Base-by-base conservation (phyloP, 2,113 vertebrate species). In the Fulmarus glacialis region DNA sequence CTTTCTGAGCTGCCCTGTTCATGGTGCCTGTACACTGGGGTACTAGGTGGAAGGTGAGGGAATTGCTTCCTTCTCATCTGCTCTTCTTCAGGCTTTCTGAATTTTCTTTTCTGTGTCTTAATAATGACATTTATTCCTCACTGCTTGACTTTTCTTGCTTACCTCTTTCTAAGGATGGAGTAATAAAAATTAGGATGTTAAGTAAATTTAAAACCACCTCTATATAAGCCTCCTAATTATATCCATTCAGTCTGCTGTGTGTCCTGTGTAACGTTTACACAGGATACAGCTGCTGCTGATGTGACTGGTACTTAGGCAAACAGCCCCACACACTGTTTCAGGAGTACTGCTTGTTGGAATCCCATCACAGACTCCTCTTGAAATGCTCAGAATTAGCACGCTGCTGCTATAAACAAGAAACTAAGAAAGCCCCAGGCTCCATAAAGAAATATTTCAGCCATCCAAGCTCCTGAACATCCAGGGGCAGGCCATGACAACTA, bases 291-390 rank as follows among this genome's bases (percentile, higher is more conserved):
- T 90, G 63, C 5, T 43, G 47, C 3, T 36, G 45, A 15, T 79
- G 62, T 42, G 26, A 30, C 52, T 52, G 43, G 53, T 56, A 22
- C 66, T n/a, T 47, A 21, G 59, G 45, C 60, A 55, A 3, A 40
- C 52, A 89, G 48, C 43, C 40, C 20, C 63, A n/a, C 3, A 2
- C 6, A 0, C 20, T 36, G 70, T 30, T 79, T 52, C 23, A 32
- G 78, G 53, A 56, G 53, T 56, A 3, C 43, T 87, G 48, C 29
- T 68, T 55, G 12, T 50, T 80, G 62, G 27, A 83, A 59, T 93
- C 58, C 52, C 6, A 0, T 18, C 6, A 4, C 0, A 0, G 22
- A 22, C 42, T 42, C 17, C 42, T 75, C 81, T 52, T 68, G 22
- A 42, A 77, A 55, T 60, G 43, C 16, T 91, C 29, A 52, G 62